A percentile compares a stretch with the other conserved stretches of the same genome.
Evolutionary conservation across 2,113 vertebrate genomes (phyloP).

Genomic region (Pseudorasbora parva): DNA sequence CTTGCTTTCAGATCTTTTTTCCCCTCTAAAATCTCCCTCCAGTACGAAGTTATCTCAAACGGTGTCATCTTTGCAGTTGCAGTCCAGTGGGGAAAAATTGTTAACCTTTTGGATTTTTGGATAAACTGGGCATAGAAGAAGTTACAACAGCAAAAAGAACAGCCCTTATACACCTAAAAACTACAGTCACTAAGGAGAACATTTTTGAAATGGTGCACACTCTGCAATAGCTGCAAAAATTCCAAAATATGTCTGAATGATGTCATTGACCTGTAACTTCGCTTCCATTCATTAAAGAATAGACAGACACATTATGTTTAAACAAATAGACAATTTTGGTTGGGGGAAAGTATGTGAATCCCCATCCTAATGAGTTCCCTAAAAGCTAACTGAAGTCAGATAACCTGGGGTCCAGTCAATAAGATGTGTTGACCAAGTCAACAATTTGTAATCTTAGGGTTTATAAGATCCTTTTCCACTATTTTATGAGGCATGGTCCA

Average conservation of each 20-base stretch:
- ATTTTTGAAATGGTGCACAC: no score
- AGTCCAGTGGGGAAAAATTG: background rate
- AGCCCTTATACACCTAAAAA: no score
- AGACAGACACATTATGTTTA: background rate
- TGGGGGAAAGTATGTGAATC: background rate
- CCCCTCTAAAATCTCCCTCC: conserved; percentile 22
- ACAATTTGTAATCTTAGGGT: background rate
- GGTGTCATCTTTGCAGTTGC: background rate
- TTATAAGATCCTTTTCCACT: background rate
- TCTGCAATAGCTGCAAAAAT: no score
- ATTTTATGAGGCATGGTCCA: no score
- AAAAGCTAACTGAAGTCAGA: background rate
- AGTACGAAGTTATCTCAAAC: conserved; percentile 38
- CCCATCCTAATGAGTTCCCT: background rate
- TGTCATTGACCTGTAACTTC: background rate
- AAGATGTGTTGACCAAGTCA: background rate
- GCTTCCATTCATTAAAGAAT: background rate
- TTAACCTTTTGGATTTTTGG: background rate
- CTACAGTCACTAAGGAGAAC: no score
- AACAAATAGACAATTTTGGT: background rate
- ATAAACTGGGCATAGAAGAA: background rate
- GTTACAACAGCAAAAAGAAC: background rate
- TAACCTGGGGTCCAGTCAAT: background rate
- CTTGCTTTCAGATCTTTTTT: conserved; percentile 69
- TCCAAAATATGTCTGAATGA: background rate